Evolutionary conservation across 2,888 invertebrate species (phyloP).

Genomic region (Cynaeus angustus): DNA sequence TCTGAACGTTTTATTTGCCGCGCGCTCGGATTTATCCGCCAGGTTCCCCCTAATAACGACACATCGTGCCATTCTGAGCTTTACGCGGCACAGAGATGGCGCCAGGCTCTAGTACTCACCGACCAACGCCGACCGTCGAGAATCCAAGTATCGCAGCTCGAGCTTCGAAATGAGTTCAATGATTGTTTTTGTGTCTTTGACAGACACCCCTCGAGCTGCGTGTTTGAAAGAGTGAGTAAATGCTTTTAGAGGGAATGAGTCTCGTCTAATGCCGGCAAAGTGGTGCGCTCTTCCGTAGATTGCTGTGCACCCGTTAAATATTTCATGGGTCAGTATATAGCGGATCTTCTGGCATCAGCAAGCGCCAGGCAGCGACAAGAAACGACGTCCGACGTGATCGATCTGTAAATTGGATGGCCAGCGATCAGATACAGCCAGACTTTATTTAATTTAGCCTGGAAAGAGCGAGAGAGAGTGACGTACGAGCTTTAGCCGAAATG

Average conservation of each 20-base stretch:
- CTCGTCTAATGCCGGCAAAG: conserved; percentile 69
- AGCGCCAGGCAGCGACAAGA: conserved; percentile 53
- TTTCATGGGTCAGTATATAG: conserved; percentile 64
- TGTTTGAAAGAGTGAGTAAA: conserved; percentile 54
- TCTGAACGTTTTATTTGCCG: conserved; percentile 42
- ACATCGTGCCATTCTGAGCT: conserved; percentile 1
- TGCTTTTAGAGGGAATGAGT: conserved; percentile 70
- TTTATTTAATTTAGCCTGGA: conserved; percentile 68
- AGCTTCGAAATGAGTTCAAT: no score
- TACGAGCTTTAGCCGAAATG: conserved; percentile 49
- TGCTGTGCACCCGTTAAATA: conserved; percentile 69
- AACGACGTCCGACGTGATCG: conserved; percentile 64
- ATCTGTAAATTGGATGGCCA: conserved; percentile 68
- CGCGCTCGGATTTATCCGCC: conserved; percentile 26
- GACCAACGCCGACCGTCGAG: not conserved
- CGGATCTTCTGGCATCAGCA: conserved; percentile 9
- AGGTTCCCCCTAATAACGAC: not conserved
- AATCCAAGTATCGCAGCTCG: no score
- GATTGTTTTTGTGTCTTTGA: no score
- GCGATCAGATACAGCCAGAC: conserved; percentile 68
- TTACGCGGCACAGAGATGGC: not conserved
- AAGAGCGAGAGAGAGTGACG: conserved; percentile 59
- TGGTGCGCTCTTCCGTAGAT: conserved; percentile 70
- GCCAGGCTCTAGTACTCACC: not conserved
- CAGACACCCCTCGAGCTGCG: conserved; percentile 1